A percentile compares a stretch with the other conserved stretches of the same genome.
phyloP scores from a whole-genome alignment of 2,888 invertebrate species.

The Macrophya alboannulata region DNA sequence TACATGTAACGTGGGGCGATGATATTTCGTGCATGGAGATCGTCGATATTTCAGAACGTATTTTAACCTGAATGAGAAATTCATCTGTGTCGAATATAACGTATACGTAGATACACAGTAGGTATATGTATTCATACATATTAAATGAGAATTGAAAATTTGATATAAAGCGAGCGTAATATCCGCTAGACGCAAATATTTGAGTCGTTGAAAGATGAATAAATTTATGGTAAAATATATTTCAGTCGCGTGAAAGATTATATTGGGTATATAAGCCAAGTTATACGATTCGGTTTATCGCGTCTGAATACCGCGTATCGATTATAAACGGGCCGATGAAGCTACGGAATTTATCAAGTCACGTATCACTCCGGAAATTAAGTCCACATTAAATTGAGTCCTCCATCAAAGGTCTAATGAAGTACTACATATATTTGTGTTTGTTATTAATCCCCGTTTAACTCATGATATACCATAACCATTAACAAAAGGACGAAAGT shows the following conservation, averaged over 20 bases:
- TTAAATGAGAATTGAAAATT: slow-evolving; percentile 1
- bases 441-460: neutral
- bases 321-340: neutral
- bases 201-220: slow-evolving; percentile 17
- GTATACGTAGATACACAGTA: neutral
- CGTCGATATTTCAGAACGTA: neutral
- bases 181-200: slow-evolving; percentile 23
- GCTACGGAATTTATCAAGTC: neutral
- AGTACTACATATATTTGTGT: neutral
- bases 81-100: neutral
- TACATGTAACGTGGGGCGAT: neutral
- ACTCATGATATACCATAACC: neutral
- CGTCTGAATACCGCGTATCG: neutral
- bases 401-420: neutral
- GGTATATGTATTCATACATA: neutral
- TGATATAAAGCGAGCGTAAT: slow-evolving; percentile 28
- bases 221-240: slow-evolving; percentile 15
- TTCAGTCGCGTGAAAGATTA: neutral
- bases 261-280: slow-evolving; percentile 7
- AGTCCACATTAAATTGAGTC: neutral
- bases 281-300: slow-evolving; percentile 12
- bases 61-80: neutral
- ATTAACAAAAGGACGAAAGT: too few species aligned
- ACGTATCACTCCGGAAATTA: neutral
- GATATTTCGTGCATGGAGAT: neutral